Evolutionary conservation across 1,140 invertebrate species (phyloP).

Genomic region (Cyclargus thomasi): DNA sequence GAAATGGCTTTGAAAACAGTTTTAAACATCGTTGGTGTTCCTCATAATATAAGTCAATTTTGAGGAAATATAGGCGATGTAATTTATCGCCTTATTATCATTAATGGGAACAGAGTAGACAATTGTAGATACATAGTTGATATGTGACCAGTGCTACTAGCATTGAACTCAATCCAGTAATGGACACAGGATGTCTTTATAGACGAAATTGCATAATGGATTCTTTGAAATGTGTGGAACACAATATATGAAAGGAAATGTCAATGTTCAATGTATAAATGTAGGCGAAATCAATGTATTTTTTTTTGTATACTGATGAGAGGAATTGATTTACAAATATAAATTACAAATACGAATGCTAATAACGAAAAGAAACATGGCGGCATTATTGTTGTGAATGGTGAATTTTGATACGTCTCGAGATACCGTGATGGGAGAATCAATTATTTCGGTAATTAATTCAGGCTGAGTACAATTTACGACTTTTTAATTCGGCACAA

Average conservation of each 20-base stretch:
- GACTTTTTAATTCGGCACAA: conserved; percentile 51
- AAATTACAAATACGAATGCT: not conserved
- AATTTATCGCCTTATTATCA: no score
- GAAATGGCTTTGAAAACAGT: conserved; percentile 23
- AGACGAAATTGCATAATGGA: not conserved
- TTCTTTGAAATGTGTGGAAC: not conserved
- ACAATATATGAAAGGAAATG: not conserved
- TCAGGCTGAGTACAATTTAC: conserved; percentile 45
- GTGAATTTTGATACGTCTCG: conserved; percentile 36
- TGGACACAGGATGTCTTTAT: conserved; percentile 2
- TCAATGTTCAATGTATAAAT: not conserved
- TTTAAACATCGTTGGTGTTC: not conserved
- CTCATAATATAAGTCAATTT: not conserved
- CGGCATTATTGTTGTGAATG: conserved; percentile 32
- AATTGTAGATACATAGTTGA: not conserved
- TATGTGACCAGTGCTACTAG: not conserved
- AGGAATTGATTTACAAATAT: not conserved
- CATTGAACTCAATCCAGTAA: not conserved
- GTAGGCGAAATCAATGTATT: not conserved
- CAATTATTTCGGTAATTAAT: conserved; percentile 39
- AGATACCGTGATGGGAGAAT: conserved; percentile 38
- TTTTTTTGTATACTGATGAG: not conserved
- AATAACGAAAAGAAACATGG: conserved; percentile 35
- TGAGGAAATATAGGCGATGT: not conserved
- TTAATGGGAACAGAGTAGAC: not conserved